Percentiles rank a stretch among this genome's conserved stretches.
Evolutionary conservation across 2,888 invertebrate genomes (phyloP).

Genomic region (Drosophila neotestacea): DNA sequence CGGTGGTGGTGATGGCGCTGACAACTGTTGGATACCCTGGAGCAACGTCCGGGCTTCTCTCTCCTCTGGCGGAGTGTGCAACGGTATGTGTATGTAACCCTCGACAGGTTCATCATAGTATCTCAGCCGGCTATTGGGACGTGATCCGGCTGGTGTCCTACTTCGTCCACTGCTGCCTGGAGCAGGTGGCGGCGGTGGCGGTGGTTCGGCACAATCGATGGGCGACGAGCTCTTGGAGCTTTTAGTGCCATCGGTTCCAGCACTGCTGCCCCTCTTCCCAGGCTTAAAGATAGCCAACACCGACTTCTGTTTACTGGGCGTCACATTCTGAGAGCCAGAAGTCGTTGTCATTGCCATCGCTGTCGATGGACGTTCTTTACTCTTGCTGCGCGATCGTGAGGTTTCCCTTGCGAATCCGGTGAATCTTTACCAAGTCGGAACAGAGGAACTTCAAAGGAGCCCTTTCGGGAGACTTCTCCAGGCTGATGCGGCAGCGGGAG

Average conservation of each 20-base stretch:
- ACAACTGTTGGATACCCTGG: conserved; percentile 79
- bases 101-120: conserved; percentile 89
- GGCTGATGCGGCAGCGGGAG: conserved; percentile 89
- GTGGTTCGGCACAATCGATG: conserved; percentile 74
- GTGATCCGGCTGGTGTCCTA: conserved; percentile 84
- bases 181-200: conserved; percentile 62
- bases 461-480: conserved; percentile 92
- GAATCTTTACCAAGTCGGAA: conserved; percentile 88
- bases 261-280: conserved; percentile 85
- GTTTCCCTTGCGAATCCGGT: conserved; percentile 84
- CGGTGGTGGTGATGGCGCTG: conserved; percentile 71
- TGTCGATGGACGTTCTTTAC: conserved; percentile 87
- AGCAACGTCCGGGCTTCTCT: conserved; percentile 84
- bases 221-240: conserved; percentile 86
- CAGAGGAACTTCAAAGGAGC: conserved; percentile 92
- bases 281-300: conserved; percentile 89
- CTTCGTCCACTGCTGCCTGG: conserved; percentile 78
- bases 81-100: conserved; percentile 89
- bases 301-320: conserved; percentile 89
- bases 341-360: conserved; percentile 39
- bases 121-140: conserved; percentile 84
- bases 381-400: conserved; percentile 87
- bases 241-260: conserved; percentile 70
- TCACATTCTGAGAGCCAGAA: conserved; percentile 86
- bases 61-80: conserved; percentile 91